Conservation (phyloP, 2,888 invertebrate species). For the Diarsia brunnea region DNA sequence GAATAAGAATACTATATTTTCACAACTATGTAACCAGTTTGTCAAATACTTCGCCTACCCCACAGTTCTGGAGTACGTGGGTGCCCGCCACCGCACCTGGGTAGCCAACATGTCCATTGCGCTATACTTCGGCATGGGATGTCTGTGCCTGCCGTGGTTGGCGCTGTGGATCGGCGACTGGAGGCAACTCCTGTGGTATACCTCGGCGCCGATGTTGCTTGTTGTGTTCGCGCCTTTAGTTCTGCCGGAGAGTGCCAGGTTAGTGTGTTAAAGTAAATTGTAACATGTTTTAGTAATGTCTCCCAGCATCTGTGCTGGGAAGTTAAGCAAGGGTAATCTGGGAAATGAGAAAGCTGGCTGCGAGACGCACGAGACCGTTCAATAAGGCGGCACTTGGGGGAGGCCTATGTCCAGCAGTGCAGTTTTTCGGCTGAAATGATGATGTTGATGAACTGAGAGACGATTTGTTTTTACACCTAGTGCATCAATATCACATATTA, state of each 20-base stretch:
- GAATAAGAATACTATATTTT: background rate
- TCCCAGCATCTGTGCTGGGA: too few species aligned
- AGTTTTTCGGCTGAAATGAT: too few species aligned
- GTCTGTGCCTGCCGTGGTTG: conserved; percentile 86
- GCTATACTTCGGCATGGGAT: conserved; percentile 86
- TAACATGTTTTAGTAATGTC: too few species aligned
- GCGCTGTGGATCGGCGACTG: conserved; percentile 86
- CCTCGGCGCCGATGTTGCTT: conserved; percentile 83
- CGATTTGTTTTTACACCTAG: too few species aligned
- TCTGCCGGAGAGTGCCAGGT: conserved; percentile 89
- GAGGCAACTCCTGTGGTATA: conserved; percentile 83
- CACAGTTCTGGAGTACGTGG: conserved; percentile 88
- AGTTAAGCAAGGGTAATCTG: too few species aligned
- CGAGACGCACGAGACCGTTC: too few species aligned
- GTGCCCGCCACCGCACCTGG: conserved; percentile 86
- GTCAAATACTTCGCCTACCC: background rate
- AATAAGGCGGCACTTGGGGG: too few species aligned
- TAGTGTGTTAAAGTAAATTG: conserved; percentile 18
- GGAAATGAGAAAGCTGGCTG: too few species aligned
- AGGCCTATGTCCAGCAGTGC: too few species aligned
- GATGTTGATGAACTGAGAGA: too few species aligned
- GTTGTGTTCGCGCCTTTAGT: conserved; percentile 80
- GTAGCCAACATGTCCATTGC: conserved; percentile 89
- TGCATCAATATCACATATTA: too few species aligned
- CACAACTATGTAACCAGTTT: background rate